phyloP scores from a whole-genome alignment of 2,797 vertebrate genomes.

The Syngnathus acus region DNA sequence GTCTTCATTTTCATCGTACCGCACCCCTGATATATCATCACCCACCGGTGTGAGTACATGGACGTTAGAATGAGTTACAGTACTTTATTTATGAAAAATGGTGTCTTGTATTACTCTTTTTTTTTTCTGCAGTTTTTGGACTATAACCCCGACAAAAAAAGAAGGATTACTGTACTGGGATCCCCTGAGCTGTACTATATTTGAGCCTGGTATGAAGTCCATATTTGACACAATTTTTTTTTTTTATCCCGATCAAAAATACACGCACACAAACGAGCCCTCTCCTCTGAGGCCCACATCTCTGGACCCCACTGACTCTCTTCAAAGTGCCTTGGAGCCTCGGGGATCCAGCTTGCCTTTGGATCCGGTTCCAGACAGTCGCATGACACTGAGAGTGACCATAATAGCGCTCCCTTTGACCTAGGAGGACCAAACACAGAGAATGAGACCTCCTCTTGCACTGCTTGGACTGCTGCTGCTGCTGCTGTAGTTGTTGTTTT shows the following conservation, averaged over 20 bases:
- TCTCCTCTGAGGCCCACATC: constrained; percentile 54
- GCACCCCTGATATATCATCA: background rate
- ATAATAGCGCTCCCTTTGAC: constrained; percentile 63
- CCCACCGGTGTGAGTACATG: background rate
- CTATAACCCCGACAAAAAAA: constrained; percentile 7
- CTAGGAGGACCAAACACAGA: constrained; percentile 58
- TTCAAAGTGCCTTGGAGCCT: constrained; percentile 95
- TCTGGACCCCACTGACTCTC: constrained; percentile 72
- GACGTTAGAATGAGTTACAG: background rate
- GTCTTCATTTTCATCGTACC: background rate
- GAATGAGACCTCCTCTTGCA: constrained; percentile 44
- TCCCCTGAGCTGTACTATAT: background rate
- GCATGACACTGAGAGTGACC: constrained; percentile 28
- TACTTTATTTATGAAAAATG: background rate
- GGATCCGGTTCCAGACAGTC: constrained; percentile 71
- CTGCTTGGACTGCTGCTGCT: constrained; percentile 70
- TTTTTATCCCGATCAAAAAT: background rate
- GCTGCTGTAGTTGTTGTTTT: constrained; percentile 65
- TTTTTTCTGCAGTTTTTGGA: background rate
- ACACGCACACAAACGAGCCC: constrained; percentile 20
- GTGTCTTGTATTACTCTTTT: background rate
- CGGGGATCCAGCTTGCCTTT: constrained; percentile 76
- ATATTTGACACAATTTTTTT: background rate
- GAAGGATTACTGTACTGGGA: background rate
- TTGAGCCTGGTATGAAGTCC: background rate